Evolutionary conservation across 2,888 invertebrate species (phyloP), one percentile per base, ranked within the genome.

Genomic region (Pachydiplax longipennis): DNA sequence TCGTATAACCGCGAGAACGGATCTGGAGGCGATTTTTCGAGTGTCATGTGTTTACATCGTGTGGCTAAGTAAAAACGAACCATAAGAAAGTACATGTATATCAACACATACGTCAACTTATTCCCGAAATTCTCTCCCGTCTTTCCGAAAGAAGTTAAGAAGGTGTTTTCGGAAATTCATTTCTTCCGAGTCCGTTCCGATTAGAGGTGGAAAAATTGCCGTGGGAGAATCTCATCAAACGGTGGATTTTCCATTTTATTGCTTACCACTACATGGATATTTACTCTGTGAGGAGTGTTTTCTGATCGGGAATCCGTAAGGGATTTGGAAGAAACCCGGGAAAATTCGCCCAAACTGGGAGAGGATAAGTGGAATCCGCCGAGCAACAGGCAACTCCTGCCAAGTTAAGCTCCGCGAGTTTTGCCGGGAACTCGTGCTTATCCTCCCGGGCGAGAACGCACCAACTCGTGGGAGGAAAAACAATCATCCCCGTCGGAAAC

Each of bases 311-410:
- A 40, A 22, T 6, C 61, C 18, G 25, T 73, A 0, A 73, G 13
- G 73, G 73, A 25, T 65, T 10, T 44, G 18, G 65, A 65, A 65
- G 22, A 22, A 61, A 65, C 65, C 65, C 25, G 22, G 73, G 31
- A 25, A 65, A 35, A 12, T 31, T 15, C 87, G 37, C 61, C n/a
- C 1, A 35, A 87, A 37, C 82, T 25, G 87, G 37, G 87, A 37
- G 61, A 61, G 48, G 22, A n/a, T 31, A 53, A 31, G 35, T 35
- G 22, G 35, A 40, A 44, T 25, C 48, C 58, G 58, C 58, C 83
- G 87, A 61, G 10, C 87, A 87, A 87, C 87, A 87, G 87, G 87
- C 87, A 87, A 58, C 87, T 87, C 61, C 87, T 61, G 87, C 37
- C 87, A 37, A 65, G 31, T 61, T 6, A 37, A 37, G 18, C n/a